phyloP scores from a whole-genome alignment of 2,113 vertebrate species.

The Phylloscopus trochiloides region DNA sequence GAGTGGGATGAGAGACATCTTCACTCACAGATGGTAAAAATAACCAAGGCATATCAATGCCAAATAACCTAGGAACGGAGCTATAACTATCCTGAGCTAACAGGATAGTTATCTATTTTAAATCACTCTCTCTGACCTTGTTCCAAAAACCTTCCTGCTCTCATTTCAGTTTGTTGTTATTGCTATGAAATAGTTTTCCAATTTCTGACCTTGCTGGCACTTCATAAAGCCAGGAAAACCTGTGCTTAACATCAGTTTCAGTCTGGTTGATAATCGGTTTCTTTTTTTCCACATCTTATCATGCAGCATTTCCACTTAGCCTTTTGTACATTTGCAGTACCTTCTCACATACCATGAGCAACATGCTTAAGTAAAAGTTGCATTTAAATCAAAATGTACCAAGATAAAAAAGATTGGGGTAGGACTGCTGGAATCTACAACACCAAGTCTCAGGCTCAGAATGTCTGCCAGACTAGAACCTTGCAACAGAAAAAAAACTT shows the following conservation, averaged over 20 bases:
- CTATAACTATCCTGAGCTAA: neutral
- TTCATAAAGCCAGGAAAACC: neutral
- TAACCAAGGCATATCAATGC: neutral
- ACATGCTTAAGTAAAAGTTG: neutral
- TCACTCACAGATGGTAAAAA: neutral
- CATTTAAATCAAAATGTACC: neutral
- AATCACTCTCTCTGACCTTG: neutral
- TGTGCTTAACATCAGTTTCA: neutral
- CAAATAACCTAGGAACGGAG: neutral
- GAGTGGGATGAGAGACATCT: neutral
- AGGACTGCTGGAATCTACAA: neutral
- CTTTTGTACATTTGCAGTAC: neutral
- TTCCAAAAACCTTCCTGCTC: neutral
- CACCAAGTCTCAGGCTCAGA: neutral
- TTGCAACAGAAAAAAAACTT: neutral
- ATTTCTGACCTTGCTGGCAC: neutral
- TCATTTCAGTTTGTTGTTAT: rapidly evolving
- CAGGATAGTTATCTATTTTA: neutral
- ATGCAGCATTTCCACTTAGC: neutral
- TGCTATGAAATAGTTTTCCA: neutral
- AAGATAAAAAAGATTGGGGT: neutral
- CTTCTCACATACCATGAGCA: neutral
- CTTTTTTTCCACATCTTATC: neutral
- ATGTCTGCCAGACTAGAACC: neutral
- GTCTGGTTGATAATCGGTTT: neutral